Base-by-base conservation (phyloP, 2,113 vertebrate genomes). In the Oncorhynchus clarkii region DNA sequence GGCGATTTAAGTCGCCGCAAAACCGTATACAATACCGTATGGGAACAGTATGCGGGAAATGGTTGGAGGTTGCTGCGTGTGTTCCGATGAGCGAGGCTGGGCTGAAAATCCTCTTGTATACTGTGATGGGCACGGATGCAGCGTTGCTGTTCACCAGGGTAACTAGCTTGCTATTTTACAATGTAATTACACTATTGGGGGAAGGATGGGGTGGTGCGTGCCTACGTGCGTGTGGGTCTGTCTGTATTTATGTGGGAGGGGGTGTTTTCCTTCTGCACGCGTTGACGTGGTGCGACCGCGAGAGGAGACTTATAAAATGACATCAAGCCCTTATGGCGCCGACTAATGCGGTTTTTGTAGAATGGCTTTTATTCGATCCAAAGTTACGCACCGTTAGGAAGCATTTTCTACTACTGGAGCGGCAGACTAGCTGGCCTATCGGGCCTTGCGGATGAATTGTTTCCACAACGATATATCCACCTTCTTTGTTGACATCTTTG, bases 61-160 rank as follows among this genome's bases (percentile, higher is more conserved):
- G 96, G 96, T 97, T 84, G 96, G 96, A 90, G 96, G 96, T 80
- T 97, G 96, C 94, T 97, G 96, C 91, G 96, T 97, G 90, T 97
- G 96, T 95, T 97, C 96, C 39, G 96, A 97, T 91, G 96, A 97
- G 92, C 95, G 96, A 91, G 96, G 96, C 92, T 97, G 96, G 96
- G 95, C 96, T 77, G 96, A 97, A 89, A 97, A 97, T 79, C 96
- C 96, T 76, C 93, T 97, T 88, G 96, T 97, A 54, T 97, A 97
- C 93, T 97, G 96, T 85, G 96, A 97, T 91, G 96, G 96, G 90
- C 96, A 97, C 89, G 96, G 96, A 81, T 97, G 96, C 88, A 96
- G 93, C 92, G 96, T 97, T 87, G 96, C 96, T 74, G 96, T 97
- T 72, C 96, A 97, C 91, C 96, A 97, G 95, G 96, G 96, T 97